A percentile compares a stretch with the other conserved stretches of the same genome.
phyloP scores from a whole-genome alignment of 2,888 invertebrate genomes.

The Apodemia hepburni region DNA sequence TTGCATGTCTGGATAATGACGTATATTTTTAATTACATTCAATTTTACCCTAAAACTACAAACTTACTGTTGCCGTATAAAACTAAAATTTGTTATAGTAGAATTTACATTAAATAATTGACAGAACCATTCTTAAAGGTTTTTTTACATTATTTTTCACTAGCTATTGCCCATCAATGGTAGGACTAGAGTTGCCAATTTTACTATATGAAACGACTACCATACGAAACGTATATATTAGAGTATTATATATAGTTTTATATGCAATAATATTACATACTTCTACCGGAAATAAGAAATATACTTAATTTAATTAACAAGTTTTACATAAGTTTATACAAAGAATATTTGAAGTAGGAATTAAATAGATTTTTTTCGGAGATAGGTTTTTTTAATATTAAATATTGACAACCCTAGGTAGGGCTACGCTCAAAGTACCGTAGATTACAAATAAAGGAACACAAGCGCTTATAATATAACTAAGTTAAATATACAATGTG shows the following conservation, averaged over 20 bases:
- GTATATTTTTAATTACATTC: not conserved
- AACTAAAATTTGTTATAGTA: not conserved
- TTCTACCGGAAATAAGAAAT: too few relatives aligned
- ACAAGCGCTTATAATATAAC: constrained; percentile 58
- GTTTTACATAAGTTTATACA: too few relatives aligned
- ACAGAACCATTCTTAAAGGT: not conserved
- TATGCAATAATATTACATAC: too few relatives aligned
- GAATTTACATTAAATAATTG: constrained; percentile 3
- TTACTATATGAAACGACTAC: too few relatives aligned
- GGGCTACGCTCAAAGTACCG: not conserved
- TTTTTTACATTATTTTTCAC: not conserved
- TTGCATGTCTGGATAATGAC: not conserved
- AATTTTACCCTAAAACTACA: not conserved
- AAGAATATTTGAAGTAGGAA: too few relatives aligned
- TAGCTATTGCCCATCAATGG: not conserved
- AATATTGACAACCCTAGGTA: not conserved
- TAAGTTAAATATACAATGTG: constrained; percentile 59
- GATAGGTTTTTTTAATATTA: not conserved
- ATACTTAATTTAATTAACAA: too few relatives aligned
- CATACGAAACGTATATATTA: too few relatives aligned
- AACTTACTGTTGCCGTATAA: not conserved
- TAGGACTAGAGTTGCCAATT: not conserved
- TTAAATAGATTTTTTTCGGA: not conserved
- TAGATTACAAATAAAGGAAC: constrained; percentile 59
- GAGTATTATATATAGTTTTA: too few relatives aligned